Percentiles rank a stretch among this genome's conserved stretches.
phyloP scores from a whole-genome alignment of 2,113 vertebrate genomes.

The Mirza zaza region DNA sequence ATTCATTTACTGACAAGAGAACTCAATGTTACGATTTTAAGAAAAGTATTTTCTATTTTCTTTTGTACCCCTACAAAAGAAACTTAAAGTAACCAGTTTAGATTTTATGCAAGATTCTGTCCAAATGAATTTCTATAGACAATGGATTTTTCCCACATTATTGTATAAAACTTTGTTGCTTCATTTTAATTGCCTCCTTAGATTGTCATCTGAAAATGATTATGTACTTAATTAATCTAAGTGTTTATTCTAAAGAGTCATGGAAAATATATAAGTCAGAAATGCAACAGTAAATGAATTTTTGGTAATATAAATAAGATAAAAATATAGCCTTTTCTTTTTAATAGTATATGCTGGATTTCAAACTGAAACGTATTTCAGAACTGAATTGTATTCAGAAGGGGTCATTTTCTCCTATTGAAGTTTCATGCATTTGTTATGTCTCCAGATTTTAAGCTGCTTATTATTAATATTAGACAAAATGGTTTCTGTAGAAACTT shows the following conservation, averaged over 20 bases:
- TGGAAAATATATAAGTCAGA: conserved; percentile 56
- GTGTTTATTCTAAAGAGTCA: conserved; percentile 55
- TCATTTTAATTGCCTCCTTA: conserved; percentile 24
- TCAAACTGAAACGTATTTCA: conserved; percentile 46
- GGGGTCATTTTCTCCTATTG: conserved; percentile 28
- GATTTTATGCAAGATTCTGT: conserved; percentile 5
- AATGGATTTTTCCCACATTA: neutral
- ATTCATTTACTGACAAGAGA: neutral
- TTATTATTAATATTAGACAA: conserved; percentile 50
- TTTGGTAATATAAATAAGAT: conserved; percentile 62
- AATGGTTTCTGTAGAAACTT: conserved; percentile 38
- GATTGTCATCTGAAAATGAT: conserved; percentile 67
- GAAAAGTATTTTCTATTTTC: conserved; percentile 14
- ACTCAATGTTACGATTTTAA: conserved; percentile 23
- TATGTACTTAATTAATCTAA: conserved; percentile 63
- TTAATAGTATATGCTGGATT: conserved; percentile 17
- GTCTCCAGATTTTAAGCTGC: conserved; percentile 49
- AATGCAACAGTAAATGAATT: conserved; percentile 40
- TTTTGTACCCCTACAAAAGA: neutral
- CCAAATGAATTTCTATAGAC: conserved; percentile 26
- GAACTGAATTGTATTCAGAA: conserved; percentile 56
- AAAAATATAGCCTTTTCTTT: conserved; percentile 2
- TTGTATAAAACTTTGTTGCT: conserved; percentile 15
- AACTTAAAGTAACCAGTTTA: neutral
- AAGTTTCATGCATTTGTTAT: conserved; percentile 49